A percentile compares a stretch with the other conserved stretches of the same genome.
phyloP scores from a whole-genome alignment of 2,797 vertebrate species.

The Lagodon rhomboides region DNA sequence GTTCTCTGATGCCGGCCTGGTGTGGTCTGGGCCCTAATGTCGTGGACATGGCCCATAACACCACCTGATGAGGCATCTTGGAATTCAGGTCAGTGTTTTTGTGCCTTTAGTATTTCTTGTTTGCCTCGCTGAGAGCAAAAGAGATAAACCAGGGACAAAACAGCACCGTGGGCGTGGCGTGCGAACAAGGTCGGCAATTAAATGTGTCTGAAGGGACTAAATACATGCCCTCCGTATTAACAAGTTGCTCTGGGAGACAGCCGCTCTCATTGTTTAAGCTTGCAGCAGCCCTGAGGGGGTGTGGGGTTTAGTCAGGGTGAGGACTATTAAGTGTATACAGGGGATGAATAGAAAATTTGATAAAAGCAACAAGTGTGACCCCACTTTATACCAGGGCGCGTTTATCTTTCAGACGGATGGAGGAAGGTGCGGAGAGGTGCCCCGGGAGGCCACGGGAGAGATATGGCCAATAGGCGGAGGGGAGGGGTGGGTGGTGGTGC shows the following conservation, averaged over 20 bases:
- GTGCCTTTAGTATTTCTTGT: slow-evolving; percentile 32
- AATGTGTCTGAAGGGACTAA: slow-evolving; percentile 65
- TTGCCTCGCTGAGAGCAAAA: slow-evolving; percentile 49
- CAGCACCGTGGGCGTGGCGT: slow-evolving; percentile 45
- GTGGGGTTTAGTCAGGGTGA: slow-evolving; percentile 12
- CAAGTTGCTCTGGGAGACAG: slow-evolving; percentile 65
- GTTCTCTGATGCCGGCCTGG: no score
- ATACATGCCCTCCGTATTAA: slow-evolving; percentile 61
- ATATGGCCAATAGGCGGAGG: slow-evolving; percentile 43
- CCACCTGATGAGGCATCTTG: slow-evolving; percentile 13
- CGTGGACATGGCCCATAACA: neutral
- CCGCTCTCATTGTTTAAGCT: slow-evolving; percentile 62
- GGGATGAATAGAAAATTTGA: slow-evolving; percentile 74
- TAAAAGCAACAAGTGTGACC: slow-evolving; percentile 83
- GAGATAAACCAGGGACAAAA: slow-evolving; percentile 55
- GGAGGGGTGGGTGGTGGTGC: slow-evolving; percentile 58
- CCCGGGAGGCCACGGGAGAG: slow-evolving; percentile 59
- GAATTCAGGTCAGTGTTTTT: slow-evolving; percentile 41
- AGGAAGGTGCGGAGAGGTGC: slow-evolving; percentile 69
- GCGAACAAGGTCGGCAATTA: slow-evolving; percentile 66
- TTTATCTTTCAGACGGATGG: slow-evolving; percentile 71
- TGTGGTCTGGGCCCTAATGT: no score
- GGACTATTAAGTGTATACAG: slow-evolving; percentile 61
- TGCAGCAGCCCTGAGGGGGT: slow-evolving; percentile 27
- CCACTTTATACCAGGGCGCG: slow-evolving; percentile 76